Evolutionary conservation across 2,113 vertebrate genomes (phyloP).

Genomic region (Actinemys pallida): DNA sequence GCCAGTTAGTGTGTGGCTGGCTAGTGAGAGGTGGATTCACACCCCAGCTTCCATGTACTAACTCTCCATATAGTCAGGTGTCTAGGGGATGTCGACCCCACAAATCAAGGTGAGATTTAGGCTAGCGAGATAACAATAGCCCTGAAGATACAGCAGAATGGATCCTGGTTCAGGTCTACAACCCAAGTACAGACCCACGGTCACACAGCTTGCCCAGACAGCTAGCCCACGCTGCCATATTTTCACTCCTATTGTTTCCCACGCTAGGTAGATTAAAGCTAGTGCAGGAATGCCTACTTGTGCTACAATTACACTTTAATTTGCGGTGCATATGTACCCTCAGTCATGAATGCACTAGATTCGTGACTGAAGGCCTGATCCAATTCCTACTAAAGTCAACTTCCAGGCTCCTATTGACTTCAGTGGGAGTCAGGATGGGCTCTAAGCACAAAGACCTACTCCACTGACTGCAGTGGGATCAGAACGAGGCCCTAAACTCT

Average conservation of each 20-base stretch:
- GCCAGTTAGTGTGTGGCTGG: neutral
- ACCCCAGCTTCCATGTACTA: neutral
- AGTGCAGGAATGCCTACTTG: neutral
- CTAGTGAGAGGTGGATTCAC: neutral
- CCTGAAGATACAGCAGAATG: neutral
- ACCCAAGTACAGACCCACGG: neutral
- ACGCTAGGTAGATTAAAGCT: neutral
- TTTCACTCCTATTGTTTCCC: neutral
- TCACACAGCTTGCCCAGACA: neutral
- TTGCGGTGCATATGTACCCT: neutral
- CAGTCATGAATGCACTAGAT: neutral
- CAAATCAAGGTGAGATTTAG: neutral
- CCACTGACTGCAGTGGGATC: neutral
- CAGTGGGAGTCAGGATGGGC: neutral
- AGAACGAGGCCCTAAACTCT: slow-evolving; percentile 55
- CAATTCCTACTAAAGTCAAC: slow-evolving; percentile 17
- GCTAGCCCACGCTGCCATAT: neutral
- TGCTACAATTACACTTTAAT: neutral
- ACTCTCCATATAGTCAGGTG: neutral
- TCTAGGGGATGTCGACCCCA: neutral
- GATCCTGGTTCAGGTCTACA: neutral
- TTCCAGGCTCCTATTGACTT: slow-evolving; percentile 5
- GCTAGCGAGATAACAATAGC: neutral
- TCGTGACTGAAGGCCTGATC: neutral
- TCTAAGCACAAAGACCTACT: neutral